Evolutionary conservation across 2,797 vertebrate species (phyloP), one percentile per base, ranked within the genome.

Genomic region (Cheirogaleus major): DNA sequence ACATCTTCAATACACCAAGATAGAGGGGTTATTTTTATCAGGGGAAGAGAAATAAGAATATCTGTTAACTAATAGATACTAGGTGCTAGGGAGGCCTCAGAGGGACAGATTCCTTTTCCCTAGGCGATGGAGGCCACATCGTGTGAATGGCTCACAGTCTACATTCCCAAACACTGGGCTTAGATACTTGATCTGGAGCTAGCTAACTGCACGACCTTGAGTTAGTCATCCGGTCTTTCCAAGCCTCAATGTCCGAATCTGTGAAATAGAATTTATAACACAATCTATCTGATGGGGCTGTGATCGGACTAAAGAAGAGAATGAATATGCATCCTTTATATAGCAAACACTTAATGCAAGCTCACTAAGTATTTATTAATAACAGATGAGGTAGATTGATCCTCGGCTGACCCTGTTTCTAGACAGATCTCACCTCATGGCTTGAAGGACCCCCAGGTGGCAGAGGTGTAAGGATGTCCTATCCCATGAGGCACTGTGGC

Each of bases 391-490:
- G 30, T 14, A 18, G 57, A 27, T 7, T 57, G 8, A 27, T 32
- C 18, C 17, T 57, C 45, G 27, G 38, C 38, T 38, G 38, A 5
- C 9, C 5, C 15, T 41, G 14, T 10, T 94, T 81, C 32, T 17
- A 38, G 3, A 41, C 22, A 5, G 7, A 23, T 41, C 30, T 27
- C 73, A 9, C 35, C 27, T 10, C 18, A 23, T 3, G 52, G 30
- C 5, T 43, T 0, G 43, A n/a, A 17, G 30, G 8, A 22, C 1
- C 5, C 48, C 57, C 4, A 8, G 25, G 2, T 27, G 12, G 17
- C 10, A 41, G 52, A 4, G 41, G 6, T 17, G 9, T 7, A 6
- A 50, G 18, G 30, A 3, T n/a, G 38, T 41, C 18, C 17, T 17
- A 3, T n/a, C 7, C 22, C n/a, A 30, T 9, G 14, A 35, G 35